A percentile compares a stretch with the other conserved stretches of the same genome.
Evolutionary conservation across 2,113 vertebrate species (phyloP).

Genomic region (Grantiella picta): DNA sequence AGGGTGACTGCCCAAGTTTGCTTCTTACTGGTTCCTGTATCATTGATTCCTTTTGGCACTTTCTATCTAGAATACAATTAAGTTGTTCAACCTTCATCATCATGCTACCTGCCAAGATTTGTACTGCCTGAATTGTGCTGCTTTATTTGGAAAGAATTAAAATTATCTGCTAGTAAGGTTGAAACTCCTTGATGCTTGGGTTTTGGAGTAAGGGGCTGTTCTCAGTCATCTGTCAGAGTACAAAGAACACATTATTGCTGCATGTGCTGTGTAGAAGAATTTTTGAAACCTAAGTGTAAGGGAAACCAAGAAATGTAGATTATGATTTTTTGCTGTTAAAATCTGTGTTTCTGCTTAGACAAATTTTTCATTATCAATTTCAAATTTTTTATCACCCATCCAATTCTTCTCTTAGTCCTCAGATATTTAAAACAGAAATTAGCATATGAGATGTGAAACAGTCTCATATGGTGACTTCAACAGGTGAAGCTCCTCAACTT

Average conservation of each 20-base stretch:
- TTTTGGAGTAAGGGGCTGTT: background rate
- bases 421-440: background rate
- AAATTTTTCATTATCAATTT: background rate
- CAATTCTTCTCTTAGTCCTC: background rate
- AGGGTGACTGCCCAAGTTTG: background rate
- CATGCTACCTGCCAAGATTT: background rate
- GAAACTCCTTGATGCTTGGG: background rate
- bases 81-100: slow-evolving; percentile 36
- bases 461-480: no score
- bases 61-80: slow-evolving; percentile 33
- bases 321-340: background rate
- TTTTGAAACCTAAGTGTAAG: background rate
- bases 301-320: background rate
- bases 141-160: slow-evolving; percentile 16
- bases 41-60: slow-evolving; percentile 28
- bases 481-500: background rate
- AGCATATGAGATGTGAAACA: background rate
- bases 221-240: background rate
- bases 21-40: background rate
- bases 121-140: background rate
- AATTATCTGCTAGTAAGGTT: background rate
- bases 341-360: background rate
- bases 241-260: background rate
- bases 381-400: background rate
- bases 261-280: background rate